These are phyloP conservation scores for Sipha maydis DNA, from an alignment of 2,888 invertebrate species.

Conservation along the genomic window DNA sequence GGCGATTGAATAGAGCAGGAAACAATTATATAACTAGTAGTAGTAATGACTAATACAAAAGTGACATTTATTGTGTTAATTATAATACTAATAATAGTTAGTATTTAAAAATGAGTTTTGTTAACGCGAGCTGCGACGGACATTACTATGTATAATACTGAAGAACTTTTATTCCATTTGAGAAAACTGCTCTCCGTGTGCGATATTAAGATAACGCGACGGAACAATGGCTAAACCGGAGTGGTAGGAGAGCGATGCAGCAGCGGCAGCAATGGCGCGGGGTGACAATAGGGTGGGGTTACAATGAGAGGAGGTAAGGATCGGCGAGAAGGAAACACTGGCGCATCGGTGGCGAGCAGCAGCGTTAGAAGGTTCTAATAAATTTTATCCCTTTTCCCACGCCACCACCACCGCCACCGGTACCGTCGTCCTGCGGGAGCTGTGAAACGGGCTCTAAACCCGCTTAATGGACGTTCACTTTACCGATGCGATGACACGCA, in stretches of 20 bases:
- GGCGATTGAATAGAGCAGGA: too few relatives aligned
- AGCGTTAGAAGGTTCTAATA: conserved; percentile 49
- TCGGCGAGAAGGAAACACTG: conserved; percentile 8
- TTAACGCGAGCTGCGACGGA: too few relatives aligned
- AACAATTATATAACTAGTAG: background rate
- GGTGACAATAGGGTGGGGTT: too few relatives aligned
- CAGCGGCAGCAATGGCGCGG: background rate
- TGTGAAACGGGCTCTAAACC: conserved; percentile 60
- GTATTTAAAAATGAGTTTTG: too few relatives aligned
- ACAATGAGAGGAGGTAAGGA: too few relatives aligned
- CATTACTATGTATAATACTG: background rate
- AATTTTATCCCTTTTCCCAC: conserved; percentile 49
- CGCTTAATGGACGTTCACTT: conserved; percentile 62
- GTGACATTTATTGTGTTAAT: too few relatives aligned
- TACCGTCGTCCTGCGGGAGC: conserved; percentile 44
- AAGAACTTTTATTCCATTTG: background rate
- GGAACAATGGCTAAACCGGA: conserved; percentile 19
- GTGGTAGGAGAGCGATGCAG: background rate
- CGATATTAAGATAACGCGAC: conserved; percentile 3
- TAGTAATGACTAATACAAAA: background rate
- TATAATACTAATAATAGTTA: too few relatives aligned
- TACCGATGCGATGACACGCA: conserved; percentile 62
- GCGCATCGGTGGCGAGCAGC: background rate
- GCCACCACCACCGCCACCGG: background rate
- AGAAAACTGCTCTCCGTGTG: background rate